These are phyloP conservation scores for Leptothorax acervorum DNA, from an alignment of 2,888 invertebrate species.

Conservation along the genomic window DNA sequence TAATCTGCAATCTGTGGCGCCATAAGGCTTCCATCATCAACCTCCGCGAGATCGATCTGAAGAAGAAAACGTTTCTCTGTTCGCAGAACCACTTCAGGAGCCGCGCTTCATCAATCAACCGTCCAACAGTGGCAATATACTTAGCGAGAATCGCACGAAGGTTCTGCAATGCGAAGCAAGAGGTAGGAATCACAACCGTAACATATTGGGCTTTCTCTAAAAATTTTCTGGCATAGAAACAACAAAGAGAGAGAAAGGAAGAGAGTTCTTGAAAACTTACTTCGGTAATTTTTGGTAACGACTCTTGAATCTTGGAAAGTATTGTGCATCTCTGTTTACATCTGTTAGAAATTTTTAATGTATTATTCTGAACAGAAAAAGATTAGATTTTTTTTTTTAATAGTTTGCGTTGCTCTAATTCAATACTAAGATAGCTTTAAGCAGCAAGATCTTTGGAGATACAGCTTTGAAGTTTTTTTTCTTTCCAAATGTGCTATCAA, in stretches of 20 bases:
- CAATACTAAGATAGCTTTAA: neutral
- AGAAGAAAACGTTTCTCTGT: constrained; percentile 62
- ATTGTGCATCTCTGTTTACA: neutral
- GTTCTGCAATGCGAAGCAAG: constrained; percentile 96
- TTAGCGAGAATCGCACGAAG: constrained; percentile 95
- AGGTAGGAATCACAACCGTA: constrained; percentile 87
- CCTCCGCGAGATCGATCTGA: neutral
- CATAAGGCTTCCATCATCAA: neutral
- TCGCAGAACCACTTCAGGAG: constrained; percentile 90
- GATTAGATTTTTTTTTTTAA: neutral
- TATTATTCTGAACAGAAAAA: neutral
- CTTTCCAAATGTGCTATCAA: neutral
- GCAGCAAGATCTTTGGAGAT: neutral
- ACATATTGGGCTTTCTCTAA: neutral
- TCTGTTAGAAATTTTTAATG: neutral
- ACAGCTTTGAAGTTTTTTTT: neutral
- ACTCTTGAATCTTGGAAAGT: neutral
- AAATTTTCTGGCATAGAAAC: neutral
- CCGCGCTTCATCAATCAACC: constrained; percentile 95
- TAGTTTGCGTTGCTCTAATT: neutral
- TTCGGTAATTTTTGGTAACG: neutral
- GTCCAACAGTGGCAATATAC: constrained; percentile 94
- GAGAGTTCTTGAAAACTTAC: neutral
- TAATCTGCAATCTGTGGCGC: neutral
- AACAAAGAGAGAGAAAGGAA: neutral